phyloP scores from a whole-genome alignment of 2,888 invertebrate genomes.

The Balanococcus diminutus region DNA sequence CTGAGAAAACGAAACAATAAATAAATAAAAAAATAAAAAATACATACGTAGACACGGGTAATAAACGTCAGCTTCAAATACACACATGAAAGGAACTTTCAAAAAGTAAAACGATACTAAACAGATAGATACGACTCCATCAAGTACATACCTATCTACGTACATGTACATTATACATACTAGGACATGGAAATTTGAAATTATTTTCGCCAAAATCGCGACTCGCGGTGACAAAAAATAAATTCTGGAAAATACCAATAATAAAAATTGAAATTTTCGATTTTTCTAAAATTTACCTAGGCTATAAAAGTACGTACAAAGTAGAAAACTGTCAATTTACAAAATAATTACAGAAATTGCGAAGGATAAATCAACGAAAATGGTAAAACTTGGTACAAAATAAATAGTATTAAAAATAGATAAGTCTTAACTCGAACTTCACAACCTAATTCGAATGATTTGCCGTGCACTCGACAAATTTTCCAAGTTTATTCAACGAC shows the following conservation, averaged over 20 bases:
- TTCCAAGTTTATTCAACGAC: constrained; percentile 43
- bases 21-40: not conserved
- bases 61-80: not conserved
- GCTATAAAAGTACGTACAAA: too few species aligned
- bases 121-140: not conserved
- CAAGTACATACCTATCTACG: not conserved
- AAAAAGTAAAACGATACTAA: not conserved
- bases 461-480: not conserved
- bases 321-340: too few species aligned
- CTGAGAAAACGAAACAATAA: not conserved
- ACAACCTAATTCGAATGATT: not conserved
- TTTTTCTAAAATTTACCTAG: too few species aligned
- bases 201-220: not conserved
- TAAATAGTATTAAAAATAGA: not conserved
- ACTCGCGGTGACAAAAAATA: not conserved
- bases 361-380: not conserved
- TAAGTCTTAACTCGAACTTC: not conserved
- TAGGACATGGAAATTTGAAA: too few species aligned
- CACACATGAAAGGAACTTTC: not conserved
- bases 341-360: not conserved
- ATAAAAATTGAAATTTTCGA: too few species aligned
- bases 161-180: not conserved
- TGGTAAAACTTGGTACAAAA: not conserved
- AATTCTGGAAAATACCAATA: not conserved
- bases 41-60: not conserved